A percentile compares a stretch with the other conserved stretches of the same genome.
These are phyloP conservation scores for Toxotes lorentzi DNA, from an alignment of 2,797 vertebrate species.

Conservation along the genomic window DNA sequence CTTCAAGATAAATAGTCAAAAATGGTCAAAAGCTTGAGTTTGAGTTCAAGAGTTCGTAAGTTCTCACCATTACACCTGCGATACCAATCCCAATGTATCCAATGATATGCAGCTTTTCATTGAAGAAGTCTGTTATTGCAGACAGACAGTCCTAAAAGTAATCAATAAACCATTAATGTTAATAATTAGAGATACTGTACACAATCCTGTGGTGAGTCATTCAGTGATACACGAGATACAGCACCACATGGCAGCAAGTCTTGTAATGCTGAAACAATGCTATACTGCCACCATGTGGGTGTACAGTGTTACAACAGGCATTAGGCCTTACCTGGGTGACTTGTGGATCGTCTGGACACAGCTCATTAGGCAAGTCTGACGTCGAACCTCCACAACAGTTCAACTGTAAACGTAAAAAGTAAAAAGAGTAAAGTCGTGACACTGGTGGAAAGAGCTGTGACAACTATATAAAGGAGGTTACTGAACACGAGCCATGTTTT, in stretches of 20 bases:
- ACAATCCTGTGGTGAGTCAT: not conserved
- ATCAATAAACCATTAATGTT: not conserved
- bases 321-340: conserved; percentile 62
- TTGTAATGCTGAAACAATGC: not conserved
- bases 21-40: not conserved
- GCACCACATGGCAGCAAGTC: not conserved
- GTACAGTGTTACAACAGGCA: conserved; percentile 9
- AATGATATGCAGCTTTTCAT: conserved; percentile 90
- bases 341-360: conserved; percentile 53
- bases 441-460: not conserved
- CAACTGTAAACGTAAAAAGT: conserved; percentile 70
- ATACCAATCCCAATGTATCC: conserved; percentile 93
- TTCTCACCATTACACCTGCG: conserved; percentile 93
- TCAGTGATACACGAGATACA: not conserved
- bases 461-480: not conserved
- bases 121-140: conserved; percentile 90
- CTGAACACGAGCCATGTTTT: not conserved
- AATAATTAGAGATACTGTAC: not conserved
- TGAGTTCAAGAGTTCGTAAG: not conserved
- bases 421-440: not conserved
- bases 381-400: conserved; percentile 77
- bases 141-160: conserved; percentile 87
- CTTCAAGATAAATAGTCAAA: not conserved
- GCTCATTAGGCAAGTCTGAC: not conserved
- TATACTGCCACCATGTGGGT: conserved; percentile 58